These are phyloP conservation scores for Alloscopus bannaensis DNA, from an alignment of 2,888 invertebrate species.

Conservation along the genomic window DNA sequence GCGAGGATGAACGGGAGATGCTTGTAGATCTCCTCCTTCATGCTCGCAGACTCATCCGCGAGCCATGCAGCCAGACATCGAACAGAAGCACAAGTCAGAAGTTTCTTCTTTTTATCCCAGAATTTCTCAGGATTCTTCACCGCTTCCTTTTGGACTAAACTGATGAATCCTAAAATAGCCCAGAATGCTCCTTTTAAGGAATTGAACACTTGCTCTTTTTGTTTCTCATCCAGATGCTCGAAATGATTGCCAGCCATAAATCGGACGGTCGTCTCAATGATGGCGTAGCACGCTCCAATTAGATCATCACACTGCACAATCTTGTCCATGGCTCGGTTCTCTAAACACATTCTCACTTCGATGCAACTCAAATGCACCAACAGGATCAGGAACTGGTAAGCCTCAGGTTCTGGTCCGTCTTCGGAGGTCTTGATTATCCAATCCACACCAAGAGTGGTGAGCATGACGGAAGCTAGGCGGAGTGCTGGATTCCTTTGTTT, in stretches of 20 bases:
- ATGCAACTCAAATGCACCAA: slow-evolving; percentile 91
- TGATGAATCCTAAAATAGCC: slow-evolving; percentile 83
- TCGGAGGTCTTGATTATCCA: slow-evolving; percentile 81
- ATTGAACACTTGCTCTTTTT: slow-evolving; percentile 92
- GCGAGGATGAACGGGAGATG: slow-evolving; percentile 88
- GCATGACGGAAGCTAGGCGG: slow-evolving; percentile 86
- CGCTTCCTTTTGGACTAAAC: slow-evolving; percentile 69
- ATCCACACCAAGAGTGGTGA: slow-evolving; percentile 88
- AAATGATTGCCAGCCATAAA: slow-evolving; percentile 85
- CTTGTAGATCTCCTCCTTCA: slow-evolving; percentile 88
- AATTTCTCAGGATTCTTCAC: slow-evolving; percentile 72
- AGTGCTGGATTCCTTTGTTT: slow-evolving; percentile 92
- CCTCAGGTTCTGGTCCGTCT: slow-evolving; percentile 80
- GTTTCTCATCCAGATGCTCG: slow-evolving; percentile 90
- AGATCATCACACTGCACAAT: slow-evolving; percentile 86
- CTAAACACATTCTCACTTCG: slow-evolving; percentile 95
- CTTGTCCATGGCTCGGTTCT: slow-evolving; percentile 87
- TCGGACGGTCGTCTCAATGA: slow-evolving; percentile 86
- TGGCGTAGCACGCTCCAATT: slow-evolving; percentile 88
- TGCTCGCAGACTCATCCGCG: slow-evolving; percentile 91
- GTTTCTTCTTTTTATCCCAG: slow-evolving; percentile 71
- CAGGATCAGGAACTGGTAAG: slow-evolving; percentile 86
- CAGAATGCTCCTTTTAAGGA: slow-evolving; percentile 92
- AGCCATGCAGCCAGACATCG: slow-evolving; percentile 92
- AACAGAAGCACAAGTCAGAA: slow-evolving; percentile 89